A percentile compares a stretch with the other conserved stretches of the same genome.
Conservation (phyloP, 2,113 vertebrate genomes). For the Triplophysa siluroides region DNA sequence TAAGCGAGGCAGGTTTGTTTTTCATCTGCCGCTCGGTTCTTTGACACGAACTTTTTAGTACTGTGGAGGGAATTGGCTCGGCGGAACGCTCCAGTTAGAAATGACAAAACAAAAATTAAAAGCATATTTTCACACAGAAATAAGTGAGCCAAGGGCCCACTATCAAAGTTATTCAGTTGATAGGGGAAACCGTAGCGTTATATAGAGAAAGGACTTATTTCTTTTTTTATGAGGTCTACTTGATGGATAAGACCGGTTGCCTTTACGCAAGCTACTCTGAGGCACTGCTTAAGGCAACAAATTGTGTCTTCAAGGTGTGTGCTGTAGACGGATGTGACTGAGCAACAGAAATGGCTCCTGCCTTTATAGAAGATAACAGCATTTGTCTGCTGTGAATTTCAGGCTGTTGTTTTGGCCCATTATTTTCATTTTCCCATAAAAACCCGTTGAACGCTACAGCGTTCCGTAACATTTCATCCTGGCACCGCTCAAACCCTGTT, state of each 20-base stretch:
- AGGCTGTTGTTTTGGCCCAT: neutral
- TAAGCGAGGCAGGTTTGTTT: conserved; percentile 45
- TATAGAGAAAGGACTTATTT: conserved; percentile 48
- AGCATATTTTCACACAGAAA: conserved; percentile 59
- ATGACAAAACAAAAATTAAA: conserved; percentile 66
- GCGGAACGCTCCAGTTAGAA: conserved; percentile 65
- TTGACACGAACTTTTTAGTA: conserved; percentile 55
- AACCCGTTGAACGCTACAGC: neutral
- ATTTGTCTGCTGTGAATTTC: conserved; percentile 4
- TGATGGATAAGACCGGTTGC: conserved; percentile 15
- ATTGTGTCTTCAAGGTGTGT: neutral
- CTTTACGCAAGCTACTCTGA: conserved; percentile 10
- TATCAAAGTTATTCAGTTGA: conserved; percentile 49
- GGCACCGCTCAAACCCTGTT: conserved; percentile 12
- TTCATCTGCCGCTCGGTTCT: conserved; percentile 17
- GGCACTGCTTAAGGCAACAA: conserved; percentile 1
- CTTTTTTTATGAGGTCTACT: conserved; percentile 46
- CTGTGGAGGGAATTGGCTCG: conserved; percentile 57
- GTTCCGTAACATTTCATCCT: conserved; percentile 18
- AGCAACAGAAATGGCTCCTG: neutral
- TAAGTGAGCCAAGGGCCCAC: conserved; percentile 37
- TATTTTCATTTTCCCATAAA: conserved; percentile 16
- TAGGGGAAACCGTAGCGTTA: conserved; percentile 39
- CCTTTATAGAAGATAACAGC: conserved; percentile 5
- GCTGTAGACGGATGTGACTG: conserved; percentile 3